Evolutionary conservation across 2,113 vertebrate genomes (phyloP).

Genomic region (Perognathus longimembris): DNA sequence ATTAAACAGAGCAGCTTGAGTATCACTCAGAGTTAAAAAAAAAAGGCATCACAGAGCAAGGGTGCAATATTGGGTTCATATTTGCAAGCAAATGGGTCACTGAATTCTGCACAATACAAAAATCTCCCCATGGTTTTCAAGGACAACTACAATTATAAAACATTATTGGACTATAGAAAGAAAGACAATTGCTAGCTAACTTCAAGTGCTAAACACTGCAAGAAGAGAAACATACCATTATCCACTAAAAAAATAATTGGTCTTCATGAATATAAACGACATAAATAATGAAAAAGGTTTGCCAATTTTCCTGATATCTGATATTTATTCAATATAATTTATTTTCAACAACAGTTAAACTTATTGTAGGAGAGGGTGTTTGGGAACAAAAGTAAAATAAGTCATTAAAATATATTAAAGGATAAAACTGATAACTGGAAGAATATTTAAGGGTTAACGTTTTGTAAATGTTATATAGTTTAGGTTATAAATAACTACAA

Average conservation of each 20-base stretch:
- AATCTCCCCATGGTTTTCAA: slow-evolving; percentile 49
- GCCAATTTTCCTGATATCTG: neutral
- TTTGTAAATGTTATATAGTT: neutral
- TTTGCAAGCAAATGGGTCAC: slow-evolving; percentile 59
- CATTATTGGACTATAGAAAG: neutral
- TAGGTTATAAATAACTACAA: neutral
- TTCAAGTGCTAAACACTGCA: neutral
- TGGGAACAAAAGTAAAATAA: neutral
- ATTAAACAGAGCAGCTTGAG: slow-evolving; percentile 60
- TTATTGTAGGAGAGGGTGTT: neutral
- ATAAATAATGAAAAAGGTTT: neutral
- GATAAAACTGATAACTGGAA: neutral
- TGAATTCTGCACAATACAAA: slow-evolving; percentile 54
- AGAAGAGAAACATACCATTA: neutral
- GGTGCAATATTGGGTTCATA: slow-evolving; percentile 53
- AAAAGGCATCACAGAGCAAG: neutral
- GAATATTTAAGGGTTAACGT: neutral
- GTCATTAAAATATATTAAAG: neutral
- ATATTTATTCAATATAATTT: slow-evolving; percentile 24
- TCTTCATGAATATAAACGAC: neutral
- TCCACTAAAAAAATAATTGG: neutral
- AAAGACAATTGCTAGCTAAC: neutral
- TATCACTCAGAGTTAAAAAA: slow-evolving; percentile 55
- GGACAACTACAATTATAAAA: slow-evolving; percentile 46
- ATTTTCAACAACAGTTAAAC: neutral